These are phyloP conservation scores for Apotomis betuletana DNA, from an alignment of 2,888 invertebrate species.

Conservation along the genomic window DNA sequence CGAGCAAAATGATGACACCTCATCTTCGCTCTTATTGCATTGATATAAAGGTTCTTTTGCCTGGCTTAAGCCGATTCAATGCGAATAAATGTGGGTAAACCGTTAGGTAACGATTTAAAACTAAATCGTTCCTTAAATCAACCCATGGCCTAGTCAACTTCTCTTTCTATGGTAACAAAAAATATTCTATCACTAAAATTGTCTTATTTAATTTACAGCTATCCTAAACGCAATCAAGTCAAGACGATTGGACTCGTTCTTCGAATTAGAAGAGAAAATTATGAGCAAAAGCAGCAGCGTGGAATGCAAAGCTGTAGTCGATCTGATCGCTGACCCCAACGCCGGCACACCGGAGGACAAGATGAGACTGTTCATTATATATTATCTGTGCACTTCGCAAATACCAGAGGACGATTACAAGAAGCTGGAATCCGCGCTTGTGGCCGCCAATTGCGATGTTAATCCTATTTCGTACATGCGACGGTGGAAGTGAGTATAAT, in stretches of 20 bases:
- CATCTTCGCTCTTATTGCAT: no score
- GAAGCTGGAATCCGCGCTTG: slow-evolving; percentile 90
- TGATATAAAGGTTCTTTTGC: no score
- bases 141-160: slow-evolving; percentile 57
- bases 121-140: no score
- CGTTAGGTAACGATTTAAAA: no score
- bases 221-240: slow-evolving; percentile 93
- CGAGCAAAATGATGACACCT: no score
- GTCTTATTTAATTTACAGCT: slow-evolving; percentile 67
- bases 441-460: slow-evolving; percentile 92
- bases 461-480: slow-evolving; percentile 94
- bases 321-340: slow-evolving; percentile 92
- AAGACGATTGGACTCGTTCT: slow-evolving; percentile 96
- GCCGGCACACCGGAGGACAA: slow-evolving; percentile 96
- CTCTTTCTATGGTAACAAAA: slow-evolving; percentile 77
- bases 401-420: slow-evolving; percentile 92
- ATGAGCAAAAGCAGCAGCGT: slow-evolving; percentile 92
- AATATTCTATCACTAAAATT: background rate
- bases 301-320: slow-evolving; percentile 92
- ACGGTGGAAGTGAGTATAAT: slow-evolving; percentile 91
- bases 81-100: no score
- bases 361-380: slow-evolving; percentile 95
- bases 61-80: no score
- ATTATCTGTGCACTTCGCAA: slow-evolving; percentile 92
- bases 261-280: slow-evolving; percentile 99